Percentiles rank a stretch among this genome's conserved stretches.
phyloP scores from a whole-genome alignment of 2,113 vertebrate species.

The Morone saxatilis region DNA sequence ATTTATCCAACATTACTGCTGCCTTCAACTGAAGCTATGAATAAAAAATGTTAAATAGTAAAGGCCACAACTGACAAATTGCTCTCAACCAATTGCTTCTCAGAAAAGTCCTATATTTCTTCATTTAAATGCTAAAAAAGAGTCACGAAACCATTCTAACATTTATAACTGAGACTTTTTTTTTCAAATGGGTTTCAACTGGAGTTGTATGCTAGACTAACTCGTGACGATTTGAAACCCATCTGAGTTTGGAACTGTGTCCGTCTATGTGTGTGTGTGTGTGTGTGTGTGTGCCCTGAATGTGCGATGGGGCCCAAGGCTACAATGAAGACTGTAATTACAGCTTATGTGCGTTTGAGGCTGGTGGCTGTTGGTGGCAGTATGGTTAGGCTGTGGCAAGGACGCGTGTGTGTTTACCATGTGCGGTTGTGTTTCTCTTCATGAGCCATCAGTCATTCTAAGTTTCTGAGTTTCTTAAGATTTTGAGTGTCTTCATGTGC shows the following conservation, averaged over 20 bases:
- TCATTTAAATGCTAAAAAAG: slow-evolving; percentile 6
- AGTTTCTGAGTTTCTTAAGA: not conserved
- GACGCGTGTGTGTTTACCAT: slow-evolving; percentile 47
- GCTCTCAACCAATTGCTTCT: not conserved
- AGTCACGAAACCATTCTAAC: not conserved
- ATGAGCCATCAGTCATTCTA: slow-evolving; percentile 29
- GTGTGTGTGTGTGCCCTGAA: slow-evolving; percentile 9
- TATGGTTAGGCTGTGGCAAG: slow-evolving; percentile 49
- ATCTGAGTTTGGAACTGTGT: slow-evolving; percentile 19
- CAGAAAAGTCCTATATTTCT: not conserved
- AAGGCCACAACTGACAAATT: not conserved
- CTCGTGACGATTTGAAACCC: slow-evolving; percentile 8
- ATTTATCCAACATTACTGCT: not conserved
- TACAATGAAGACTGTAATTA: slow-evolving; percentile 54
- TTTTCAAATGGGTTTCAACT: not conserved
- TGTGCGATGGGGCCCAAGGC: slow-evolving; percentile 24
- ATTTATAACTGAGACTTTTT: not conserved
- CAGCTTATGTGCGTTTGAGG: slow-evolving; percentile 17
- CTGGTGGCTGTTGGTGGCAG: slow-evolving; percentile 34
- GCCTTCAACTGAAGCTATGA: not conserved
- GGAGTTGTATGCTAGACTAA: slow-evolving; percentile 2
- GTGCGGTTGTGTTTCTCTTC: slow-evolving; percentile 44
- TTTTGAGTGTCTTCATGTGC: not conserved
- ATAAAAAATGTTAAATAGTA: not conserved
- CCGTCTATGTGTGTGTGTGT: not conserved